phyloP scores from a whole-genome alignment of 2,113 vertebrate species.

The Egretta garzetta region DNA sequence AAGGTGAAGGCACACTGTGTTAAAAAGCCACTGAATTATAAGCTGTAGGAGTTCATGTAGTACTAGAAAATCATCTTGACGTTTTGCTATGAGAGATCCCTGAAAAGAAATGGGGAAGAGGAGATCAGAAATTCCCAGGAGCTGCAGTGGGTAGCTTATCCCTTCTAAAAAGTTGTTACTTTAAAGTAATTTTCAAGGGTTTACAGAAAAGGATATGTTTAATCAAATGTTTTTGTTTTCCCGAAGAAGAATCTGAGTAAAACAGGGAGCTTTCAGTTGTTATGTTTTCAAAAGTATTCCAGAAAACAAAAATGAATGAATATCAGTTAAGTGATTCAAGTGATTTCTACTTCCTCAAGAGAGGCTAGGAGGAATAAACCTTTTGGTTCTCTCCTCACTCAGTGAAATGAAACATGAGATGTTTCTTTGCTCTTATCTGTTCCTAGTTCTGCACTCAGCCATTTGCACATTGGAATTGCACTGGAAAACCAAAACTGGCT shows the following conservation, averaged over 20 bases:
- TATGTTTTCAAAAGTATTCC: background rate
- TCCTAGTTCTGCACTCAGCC: background rate
- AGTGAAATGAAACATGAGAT: background rate
- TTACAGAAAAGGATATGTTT: background rate
- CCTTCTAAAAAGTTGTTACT: background rate
- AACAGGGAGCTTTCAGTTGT: background rate
- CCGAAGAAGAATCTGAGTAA: background rate
- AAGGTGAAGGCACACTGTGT: background rate
- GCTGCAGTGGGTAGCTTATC: background rate
- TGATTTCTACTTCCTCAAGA: background rate
- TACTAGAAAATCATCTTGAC: background rate
- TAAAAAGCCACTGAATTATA: background rate
- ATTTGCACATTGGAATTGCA: background rate
- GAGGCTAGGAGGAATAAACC: background rate
- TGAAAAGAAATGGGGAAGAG: background rate
- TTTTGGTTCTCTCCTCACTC: background rate
- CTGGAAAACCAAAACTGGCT: background rate
- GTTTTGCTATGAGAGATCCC: rapidly evolving
- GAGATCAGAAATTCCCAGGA: background rate
- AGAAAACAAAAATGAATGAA: background rate
- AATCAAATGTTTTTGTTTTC: background rate
- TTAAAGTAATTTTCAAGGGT: background rate
- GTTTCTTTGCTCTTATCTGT: background rate
- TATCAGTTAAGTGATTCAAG: background rate
- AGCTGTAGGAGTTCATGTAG: background rate